Conservation (phyloP, 2,113 vertebrate species). For the Mungos mungo region DNA sequence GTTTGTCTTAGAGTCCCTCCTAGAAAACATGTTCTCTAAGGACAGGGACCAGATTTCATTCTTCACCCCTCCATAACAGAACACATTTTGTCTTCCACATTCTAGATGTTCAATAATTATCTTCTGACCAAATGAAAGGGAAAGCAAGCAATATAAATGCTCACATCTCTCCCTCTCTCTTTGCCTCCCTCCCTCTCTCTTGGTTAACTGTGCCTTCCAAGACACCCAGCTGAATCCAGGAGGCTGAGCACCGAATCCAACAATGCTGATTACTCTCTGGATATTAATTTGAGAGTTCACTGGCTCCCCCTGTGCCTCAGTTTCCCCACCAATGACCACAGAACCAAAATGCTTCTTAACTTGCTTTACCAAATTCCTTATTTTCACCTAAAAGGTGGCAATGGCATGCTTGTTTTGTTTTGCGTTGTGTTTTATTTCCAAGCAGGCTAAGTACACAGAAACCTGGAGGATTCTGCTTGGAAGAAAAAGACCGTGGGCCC, state of each 20-base stretch:
- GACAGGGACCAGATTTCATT: neutral
- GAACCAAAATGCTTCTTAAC: neutral
- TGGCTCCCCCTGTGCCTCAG: neutral
- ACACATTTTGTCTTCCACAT: neutral
- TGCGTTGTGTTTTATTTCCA: conserved; percentile 29
- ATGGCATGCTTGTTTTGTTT: neutral
- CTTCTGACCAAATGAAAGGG: neutral
- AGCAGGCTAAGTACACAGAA: neutral
- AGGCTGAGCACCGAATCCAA: neutral
- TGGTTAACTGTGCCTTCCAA: neutral
- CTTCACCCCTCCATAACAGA: neutral
- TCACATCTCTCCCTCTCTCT: neutral
- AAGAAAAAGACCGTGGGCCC: neutral
- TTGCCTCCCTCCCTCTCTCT: neutral
- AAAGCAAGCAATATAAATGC: neutral
- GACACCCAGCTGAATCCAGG: neutral
- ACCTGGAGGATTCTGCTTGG: conserved; percentile 34
- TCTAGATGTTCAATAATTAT: neutral
- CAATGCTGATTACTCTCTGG: neutral
- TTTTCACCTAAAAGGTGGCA: neutral
- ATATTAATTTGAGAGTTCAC: neutral
- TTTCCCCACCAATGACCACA: conserved; percentile 23
- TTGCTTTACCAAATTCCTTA: neutral
- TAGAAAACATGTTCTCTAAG: neutral
- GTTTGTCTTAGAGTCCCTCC: neutral